Evolutionary conservation across 2,888 invertebrate genomes (phyloP).

Genomic region (Calliopum simillimum): DNA sequence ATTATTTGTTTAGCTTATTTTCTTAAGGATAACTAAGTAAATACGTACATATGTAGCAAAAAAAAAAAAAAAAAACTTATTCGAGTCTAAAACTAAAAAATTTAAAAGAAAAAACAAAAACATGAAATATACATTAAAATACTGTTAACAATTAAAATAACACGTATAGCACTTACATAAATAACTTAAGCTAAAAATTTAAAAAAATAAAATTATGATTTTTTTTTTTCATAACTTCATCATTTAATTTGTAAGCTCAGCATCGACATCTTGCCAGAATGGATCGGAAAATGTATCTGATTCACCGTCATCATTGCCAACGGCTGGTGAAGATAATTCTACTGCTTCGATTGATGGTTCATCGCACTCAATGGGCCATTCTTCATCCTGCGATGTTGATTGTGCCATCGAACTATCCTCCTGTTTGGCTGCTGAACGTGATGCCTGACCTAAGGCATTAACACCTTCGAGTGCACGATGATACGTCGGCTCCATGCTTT

Average conservation of each 20-base stretch:
- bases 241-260: constrained; percentile 67
- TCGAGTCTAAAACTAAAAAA: neutral
- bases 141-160: constrained; percentile 9
- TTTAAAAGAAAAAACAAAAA: neutral
- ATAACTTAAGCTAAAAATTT: neutral
- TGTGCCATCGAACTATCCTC: constrained; percentile 50
- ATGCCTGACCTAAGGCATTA: constrained; percentile 58
- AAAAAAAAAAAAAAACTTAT: constrained; percentile 7
- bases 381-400: constrained; percentile 56
- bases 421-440: constrained; percentile 47
- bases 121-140: constrained; percentile 12
- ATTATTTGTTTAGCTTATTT: too few relatives aligned
- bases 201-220: neutral
- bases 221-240: neutral
- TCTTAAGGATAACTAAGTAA: too few relatives aligned
- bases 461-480: constrained; percentile 61
- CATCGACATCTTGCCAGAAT: constrained; percentile 73
- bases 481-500: constrained; percentile 62
- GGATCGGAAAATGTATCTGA: constrained; percentile 70
- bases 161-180: neutral
- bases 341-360: constrained; percentile 61
- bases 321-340: constrained; percentile 63
- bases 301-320: constrained; percentile 65
- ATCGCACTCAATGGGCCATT: constrained; percentile 61
- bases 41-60: neutral